A percentile compares a stretch with the other conserved stretches of the same genome.
Conservation (phyloP, 2,113 vertebrate species). For the Xiphophorus couchianus region DNA sequence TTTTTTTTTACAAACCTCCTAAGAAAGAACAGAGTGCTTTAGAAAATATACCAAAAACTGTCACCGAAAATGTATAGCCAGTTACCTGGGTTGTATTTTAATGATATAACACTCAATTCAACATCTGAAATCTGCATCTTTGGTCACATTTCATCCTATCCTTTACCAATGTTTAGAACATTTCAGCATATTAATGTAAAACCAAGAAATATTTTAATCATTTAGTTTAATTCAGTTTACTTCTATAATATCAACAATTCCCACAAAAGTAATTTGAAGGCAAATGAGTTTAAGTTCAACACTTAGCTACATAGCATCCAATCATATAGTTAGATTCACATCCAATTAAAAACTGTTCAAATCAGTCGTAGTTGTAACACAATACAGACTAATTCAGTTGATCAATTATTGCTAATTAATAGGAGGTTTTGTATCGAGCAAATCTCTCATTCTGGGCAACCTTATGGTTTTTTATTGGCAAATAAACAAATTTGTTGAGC, state of each 20-base stretch:
- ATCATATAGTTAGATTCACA: not conserved
- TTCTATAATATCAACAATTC: not conserved
- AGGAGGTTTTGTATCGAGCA: not conserved
- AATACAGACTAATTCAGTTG: not conserved
- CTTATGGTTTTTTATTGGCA: not conserved
- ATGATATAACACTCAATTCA: too few species aligned
- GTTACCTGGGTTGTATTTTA: too few species aligned
- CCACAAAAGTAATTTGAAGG: not conserved
- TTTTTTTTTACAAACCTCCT: too few species aligned
- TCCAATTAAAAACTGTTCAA: not conserved
- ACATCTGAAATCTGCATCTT: too few species aligned
- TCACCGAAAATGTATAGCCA: not conserved
- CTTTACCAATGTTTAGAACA: not conserved
- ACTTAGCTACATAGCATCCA: not conserved
- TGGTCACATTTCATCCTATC: not conserved
- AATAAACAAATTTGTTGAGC: too few species aligned
- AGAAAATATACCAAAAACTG: not conserved
- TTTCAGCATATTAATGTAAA: not conserved
- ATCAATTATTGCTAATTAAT: not conserved
- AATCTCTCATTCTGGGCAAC: not conserved
- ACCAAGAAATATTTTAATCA: not conserved
- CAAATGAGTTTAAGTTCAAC: not conserved
- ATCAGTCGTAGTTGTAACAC: not conserved
- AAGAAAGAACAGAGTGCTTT: not conserved
- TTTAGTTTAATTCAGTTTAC: not conserved